Evolutionary conservation across 2,113 vertebrate species (phyloP), one percentile per base, ranked within the genome.

Genomic region (Trochalopteron elliotii): DNA sequence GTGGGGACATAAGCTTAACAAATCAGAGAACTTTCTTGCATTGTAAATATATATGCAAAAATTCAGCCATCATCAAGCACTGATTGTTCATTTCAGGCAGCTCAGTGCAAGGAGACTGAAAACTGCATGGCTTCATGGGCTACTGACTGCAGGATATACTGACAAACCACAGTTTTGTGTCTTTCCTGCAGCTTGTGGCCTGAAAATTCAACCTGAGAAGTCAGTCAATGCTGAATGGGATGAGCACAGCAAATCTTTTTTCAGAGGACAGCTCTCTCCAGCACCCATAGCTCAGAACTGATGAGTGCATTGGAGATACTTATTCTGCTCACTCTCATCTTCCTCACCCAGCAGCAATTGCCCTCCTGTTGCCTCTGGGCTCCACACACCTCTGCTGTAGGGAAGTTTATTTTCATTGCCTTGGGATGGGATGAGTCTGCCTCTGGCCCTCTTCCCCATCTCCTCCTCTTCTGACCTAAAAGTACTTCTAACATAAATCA

Each of bases 31-130:
- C 80, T 97, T 96, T 47, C 90, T 95, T 95, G 59, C 67, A 70
- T 59, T 91, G 82, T 65, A 96, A 97, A 96, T 94, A 74, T 45
- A 61, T 47, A 97, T 96, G 95, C 94, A 98, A 98, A 98, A 96
- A 23, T 8, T 31, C 88, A 95, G 55, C 93, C 93, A 52, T 87
- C 91, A 75, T 18, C 53, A 82, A 64, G 69, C 45, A n/a, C 17
- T 18, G 31, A 68, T 77, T 31, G 39, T 31, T 69, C 25, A 70
- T 61, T 53, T 82, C 57, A 52, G 42, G 28, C 18, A 72, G 23
- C 69, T 31, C 14, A 65, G 30, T 5, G 16, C 14, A 61, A 57
- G 44, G 31, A 82, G 53, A 13, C 21, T 83, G 35, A 49, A 52
- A 64, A 35, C 19, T n/a, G 6, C 14, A 7, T 3, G 11, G 23